A percentile compares a stretch with the other conserved stretches of the same genome.
Conservation (phyloP, 23 tunicate species). For the Ascidia mentula region DNA sequence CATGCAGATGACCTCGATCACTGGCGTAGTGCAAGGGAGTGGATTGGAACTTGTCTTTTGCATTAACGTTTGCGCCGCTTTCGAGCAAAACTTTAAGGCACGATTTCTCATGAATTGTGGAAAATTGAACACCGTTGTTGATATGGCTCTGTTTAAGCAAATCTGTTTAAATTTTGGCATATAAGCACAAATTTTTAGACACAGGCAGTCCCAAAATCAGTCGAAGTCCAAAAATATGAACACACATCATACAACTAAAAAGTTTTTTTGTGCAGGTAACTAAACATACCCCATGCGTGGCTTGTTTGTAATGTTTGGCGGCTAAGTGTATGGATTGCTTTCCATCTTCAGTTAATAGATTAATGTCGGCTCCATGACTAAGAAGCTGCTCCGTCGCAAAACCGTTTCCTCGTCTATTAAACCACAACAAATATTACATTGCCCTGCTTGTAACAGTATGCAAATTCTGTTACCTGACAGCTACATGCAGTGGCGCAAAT, state of each 20-base stretch:
- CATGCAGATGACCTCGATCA: conserved; percentile 30
- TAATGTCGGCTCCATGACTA: conserved; percentile 30
- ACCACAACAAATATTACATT: background rate
- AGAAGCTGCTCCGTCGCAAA: conserved; percentile 23
- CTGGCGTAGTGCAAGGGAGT: conserved; percentile 47
- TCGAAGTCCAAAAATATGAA: no score
- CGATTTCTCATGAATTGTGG: background rate
- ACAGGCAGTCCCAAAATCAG: no score
- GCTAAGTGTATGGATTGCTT: conserved; percentile 41
- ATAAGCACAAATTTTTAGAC: background rate
- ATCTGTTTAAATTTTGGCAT: background rate
- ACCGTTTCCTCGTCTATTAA: conserved; percentile 13
- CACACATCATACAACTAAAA: no score
- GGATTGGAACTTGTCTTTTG: conserved; percentile 10
- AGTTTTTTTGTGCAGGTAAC: no score
- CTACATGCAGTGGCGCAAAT: background rate
- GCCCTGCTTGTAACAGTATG: background rate
- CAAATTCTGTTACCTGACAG: background rate
- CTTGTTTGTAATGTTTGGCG: conserved; percentile 25
- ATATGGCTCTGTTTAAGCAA: background rate
- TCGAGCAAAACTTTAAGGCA: conserved; percentile 31
- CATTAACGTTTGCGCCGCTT: conserved; percentile 38
- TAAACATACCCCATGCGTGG: no score
- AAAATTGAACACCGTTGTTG: background rate
- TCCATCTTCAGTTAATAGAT: conserved; percentile 25